Conservation (phyloP, 2,797 vertebrate species). For the Leucoraja ocellata region DNA sequence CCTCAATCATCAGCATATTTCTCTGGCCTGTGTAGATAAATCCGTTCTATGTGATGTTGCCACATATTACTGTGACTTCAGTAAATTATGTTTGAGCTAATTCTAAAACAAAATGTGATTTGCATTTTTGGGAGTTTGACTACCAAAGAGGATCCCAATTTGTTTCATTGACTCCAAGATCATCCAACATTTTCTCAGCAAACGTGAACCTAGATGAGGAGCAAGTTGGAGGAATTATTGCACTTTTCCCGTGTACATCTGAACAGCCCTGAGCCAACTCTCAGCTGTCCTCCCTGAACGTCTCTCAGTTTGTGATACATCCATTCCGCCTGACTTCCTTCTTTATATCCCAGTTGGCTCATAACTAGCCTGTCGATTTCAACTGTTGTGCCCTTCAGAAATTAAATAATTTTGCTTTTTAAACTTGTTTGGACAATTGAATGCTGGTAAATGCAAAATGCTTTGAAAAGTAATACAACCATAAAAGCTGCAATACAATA, state of each 20-base stretch:
- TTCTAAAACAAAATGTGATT: neutral
- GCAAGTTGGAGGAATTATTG: neutral
- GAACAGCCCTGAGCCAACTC: neutral
- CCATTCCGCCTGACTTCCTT: neutral
- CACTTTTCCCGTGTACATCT: neutral
- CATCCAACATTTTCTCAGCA: neutral
- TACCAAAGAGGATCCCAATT: neutral
- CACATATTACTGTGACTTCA: neutral
- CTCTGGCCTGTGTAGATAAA: neutral
- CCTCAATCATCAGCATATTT: neutral
- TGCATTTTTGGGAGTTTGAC: neutral
- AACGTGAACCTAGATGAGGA: neutral
- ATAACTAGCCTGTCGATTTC: too few species aligned
- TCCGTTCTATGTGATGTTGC: too few species aligned
- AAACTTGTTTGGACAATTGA: neutral
- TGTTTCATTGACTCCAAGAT: neutral
- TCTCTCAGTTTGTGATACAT: neutral
- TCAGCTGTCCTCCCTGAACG: neutral
- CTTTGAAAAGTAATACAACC: neutral
- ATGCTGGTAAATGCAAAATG: neutral
- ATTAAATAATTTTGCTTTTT: neutral
- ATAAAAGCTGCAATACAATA: neutral
- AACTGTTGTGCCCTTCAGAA: too few species aligned
- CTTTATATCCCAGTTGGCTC: too few species aligned
- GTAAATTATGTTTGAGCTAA: neutral